Evolutionary conservation across 2,113 vertebrate species (phyloP).

Genomic region (Trogon melanurus): DNA sequence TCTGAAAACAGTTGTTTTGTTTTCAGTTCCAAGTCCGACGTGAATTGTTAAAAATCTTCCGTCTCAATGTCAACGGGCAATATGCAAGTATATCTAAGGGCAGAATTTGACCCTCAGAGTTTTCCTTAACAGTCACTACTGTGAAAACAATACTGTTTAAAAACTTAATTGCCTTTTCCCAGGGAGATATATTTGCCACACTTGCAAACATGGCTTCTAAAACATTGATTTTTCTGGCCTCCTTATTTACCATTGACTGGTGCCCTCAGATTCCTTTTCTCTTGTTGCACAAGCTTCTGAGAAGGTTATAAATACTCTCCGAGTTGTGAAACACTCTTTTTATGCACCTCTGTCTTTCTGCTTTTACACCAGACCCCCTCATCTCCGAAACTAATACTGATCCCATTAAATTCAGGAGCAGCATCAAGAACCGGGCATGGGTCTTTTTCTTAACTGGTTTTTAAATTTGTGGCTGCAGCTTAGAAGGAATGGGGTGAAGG

Average conservation of each 20-base stretch:
- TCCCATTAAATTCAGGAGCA: background rate
- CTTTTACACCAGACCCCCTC: background rate
- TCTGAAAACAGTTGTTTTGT: constrained; percentile 21
- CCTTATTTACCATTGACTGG: background rate
- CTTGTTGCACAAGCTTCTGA: background rate
- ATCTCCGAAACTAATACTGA: background rate
- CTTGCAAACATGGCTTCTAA: constrained; percentile 4
- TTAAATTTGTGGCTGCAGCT: background rate
- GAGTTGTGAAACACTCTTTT: constrained; percentile 5
- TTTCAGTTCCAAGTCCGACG: constrained; percentile 9
- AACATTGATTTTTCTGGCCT: background rate
- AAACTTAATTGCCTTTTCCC: background rate
- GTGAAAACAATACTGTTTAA: background rate
- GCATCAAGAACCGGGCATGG: background rate
- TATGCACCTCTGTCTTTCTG: background rate
- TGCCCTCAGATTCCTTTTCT: background rate
- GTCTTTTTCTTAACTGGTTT: background rate
- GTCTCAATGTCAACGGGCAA: background rate
- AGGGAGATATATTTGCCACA: background rate
- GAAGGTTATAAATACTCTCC: background rate
- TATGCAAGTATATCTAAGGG: background rate
- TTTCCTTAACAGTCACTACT: background rate
- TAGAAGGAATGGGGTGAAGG: background rate
- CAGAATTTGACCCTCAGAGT: background rate
- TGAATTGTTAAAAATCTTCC: background rate